A percentile compares a stretch with the other conserved stretches of the same genome.
Evolutionary conservation across 2,888 invertebrate genomes (phyloP).

Genomic region (Drosophila hamatofila): DNA sequence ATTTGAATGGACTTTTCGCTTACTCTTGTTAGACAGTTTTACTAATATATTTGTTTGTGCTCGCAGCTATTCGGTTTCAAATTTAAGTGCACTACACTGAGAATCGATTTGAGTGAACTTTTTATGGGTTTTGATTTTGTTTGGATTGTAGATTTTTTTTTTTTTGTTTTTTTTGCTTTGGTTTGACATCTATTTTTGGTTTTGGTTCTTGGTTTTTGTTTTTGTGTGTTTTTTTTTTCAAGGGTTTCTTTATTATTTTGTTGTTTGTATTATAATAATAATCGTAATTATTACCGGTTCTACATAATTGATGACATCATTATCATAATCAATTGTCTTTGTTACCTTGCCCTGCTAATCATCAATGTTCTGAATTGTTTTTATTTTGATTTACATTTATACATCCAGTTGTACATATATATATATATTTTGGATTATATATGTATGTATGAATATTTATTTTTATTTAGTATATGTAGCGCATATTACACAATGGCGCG

Average conservation of each 20-base stretch:
- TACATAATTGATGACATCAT: conserved; percentile 50
- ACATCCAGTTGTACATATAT: conserved; percentile 56
- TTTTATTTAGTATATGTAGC: conserved; percentile 49
- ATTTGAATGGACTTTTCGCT: conserved; percentile 10
- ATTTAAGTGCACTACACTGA: conserved; percentile 6
- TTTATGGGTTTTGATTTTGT: conserved; percentile 1
- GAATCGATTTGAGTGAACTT: conserved; percentile 25
- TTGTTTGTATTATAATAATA: conserved; percentile 70
- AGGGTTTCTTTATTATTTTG: conserved; percentile 71
- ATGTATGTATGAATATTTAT: conserved; percentile 15
- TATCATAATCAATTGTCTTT: conserved; percentile 35
- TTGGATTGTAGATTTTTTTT: too few species aligned
- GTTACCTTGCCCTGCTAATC: conserved; percentile 44
- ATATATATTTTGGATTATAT: conserved; percentile 37
- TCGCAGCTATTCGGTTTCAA: conserved; percentile 11
- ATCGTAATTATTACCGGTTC: conserved; percentile 65
- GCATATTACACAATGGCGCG: conserved; percentile 76
- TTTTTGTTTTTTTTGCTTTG: background rate
- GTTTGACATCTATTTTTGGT: background rate
- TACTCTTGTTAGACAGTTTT: conserved; percentile 31
- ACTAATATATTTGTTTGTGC: conserved; percentile 14
- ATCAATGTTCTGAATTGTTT: conserved; percentile 49
- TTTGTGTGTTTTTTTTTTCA: conserved; percentile 7
- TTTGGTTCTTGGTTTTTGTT: background rate
- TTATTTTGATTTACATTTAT: conserved; percentile 60